These are phyloP conservation scores for Drosophila kurseongensis DNA, from an alignment of 1,140 invertebrate species.

Conservation along the genomic window DNA sequence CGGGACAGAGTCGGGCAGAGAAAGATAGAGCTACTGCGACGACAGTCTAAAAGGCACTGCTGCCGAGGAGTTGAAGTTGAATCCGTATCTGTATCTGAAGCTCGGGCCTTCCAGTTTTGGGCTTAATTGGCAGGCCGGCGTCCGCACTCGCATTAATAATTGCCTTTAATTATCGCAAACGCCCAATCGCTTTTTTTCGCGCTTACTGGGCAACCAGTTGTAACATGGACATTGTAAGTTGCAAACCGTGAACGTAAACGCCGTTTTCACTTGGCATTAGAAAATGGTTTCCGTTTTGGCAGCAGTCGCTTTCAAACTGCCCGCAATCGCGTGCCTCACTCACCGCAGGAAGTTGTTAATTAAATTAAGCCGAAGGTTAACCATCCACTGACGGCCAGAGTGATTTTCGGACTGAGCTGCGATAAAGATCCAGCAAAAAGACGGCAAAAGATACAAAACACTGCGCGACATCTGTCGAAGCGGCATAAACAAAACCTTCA, in stretches of 20 bases:
- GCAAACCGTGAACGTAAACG: slow-evolving; percentile 12
- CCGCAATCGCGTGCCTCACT: slow-evolving; percentile 26
- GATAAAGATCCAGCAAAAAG: slow-evolving; percentile 21
- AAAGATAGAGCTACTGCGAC: slow-evolving; percentile 10
- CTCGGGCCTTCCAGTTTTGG: slow-evolving; percentile 60
- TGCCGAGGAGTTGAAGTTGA: slow-evolving; percentile 2
- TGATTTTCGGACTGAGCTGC: slow-evolving; percentile 26
- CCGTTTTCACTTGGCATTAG: slow-evolving; percentile 65
- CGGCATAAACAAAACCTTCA: slow-evolving; percentile 25
- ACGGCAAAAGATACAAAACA: slow-evolving; percentile 6
- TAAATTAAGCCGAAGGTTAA: slow-evolving; percentile 77
- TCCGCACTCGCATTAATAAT: slow-evolving; percentile 68
- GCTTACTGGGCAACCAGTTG: slow-evolving; percentile 10
- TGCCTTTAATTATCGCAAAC: slow-evolving; percentile 81
- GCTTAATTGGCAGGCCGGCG: slow-evolving; percentile 67
- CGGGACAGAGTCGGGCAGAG: slow-evolving; percentile 5
- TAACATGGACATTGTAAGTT: slow-evolving; percentile 19
- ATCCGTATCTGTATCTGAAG: slow-evolving; percentile 11
- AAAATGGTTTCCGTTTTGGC: slow-evolving; percentile 79
- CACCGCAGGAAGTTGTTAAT: slow-evolving; percentile 74
- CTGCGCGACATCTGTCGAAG: slow-evolving; percentile 18
- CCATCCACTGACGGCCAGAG: slow-evolving; percentile 39
- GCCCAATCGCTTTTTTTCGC: slow-evolving; percentile 63
- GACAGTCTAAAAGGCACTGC: slow-evolving; percentile 50
- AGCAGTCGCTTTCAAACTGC: slow-evolving; percentile 31